Base-by-base conservation (phyloP, 2,113 vertebrate species). In the Thryonomys swinderianus region DNA sequence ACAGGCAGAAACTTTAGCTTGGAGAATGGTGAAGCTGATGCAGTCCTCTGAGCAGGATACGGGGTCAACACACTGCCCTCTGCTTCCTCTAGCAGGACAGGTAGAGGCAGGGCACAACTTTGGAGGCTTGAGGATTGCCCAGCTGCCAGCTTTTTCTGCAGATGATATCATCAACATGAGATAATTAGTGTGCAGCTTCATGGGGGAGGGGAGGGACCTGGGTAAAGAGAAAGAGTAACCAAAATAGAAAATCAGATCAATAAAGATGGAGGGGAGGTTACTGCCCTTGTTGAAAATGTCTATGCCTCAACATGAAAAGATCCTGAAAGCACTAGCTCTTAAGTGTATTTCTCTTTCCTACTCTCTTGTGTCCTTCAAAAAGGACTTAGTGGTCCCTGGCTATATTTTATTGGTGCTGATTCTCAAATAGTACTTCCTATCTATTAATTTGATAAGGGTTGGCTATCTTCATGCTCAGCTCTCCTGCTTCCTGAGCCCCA, bases 151-250 rank as follows among this genome's bases (percentile, higher is more conserved):
- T 82, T 84, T 96, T 96, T 90, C 45, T 25, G 80, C 74, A 98
- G 86, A 98, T 96, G 94, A 95, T 96, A 92, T 25, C 91, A 66
- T 86, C 88, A 88, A 79, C 79, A 55, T 78, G 86, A 95, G 83
- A 96, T 92, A 97, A 97, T 97, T 97, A 97, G 97, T 25, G 59
- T 83, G n/a, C 90, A 96, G 91, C 93, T 74, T 74, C 76, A 51
- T 7, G 9, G 69, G 21, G 10, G 32, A 11, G 11, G 4, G 23
- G 40, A 40, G 11, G 23, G 16, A 51, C 16, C 64, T 90, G 89
- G 40, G n/a, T 51, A 93, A 40, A 93, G 55, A 86, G 90, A 90
- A 69, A 88, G 32, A 91, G 21, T 62, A 88, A 91, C 48, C 79
- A 79, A 94, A 86, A 95, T 80, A 79, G 89, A 95, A 97, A 96